Percentiles rank a stretch among this genome's conserved stretches.
Evolutionary conservation across 2,888 invertebrate species (phyloP).

Genomic region (Aspidapion aeneum): DNA sequence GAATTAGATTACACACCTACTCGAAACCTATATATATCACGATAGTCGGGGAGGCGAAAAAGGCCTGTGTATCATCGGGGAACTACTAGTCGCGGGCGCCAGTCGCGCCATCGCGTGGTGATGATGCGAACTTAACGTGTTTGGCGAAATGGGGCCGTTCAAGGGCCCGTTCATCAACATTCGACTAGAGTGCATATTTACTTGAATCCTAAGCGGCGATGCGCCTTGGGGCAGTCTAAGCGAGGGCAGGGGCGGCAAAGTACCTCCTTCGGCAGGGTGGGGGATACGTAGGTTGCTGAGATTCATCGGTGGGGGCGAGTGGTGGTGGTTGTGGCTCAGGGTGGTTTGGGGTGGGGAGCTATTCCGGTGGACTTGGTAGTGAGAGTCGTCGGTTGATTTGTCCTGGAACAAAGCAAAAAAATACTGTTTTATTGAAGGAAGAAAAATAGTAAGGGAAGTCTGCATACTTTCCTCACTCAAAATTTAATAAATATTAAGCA

Average conservation of each 20-base stretch:
- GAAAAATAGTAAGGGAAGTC: too few relatives aligned
- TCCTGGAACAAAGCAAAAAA: conserved; percentile 17
- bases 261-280: conserved; percentile 31
- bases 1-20: too few relatives aligned
- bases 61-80: conserved; percentile 45
- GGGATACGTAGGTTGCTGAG: conserved; percentile 36
- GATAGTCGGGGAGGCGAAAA: conserved; percentile 48
- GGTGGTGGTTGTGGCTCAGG: conserved; percentile 34
- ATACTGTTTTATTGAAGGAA: too few relatives aligned
- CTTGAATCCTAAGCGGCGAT: conserved; percentile 45
- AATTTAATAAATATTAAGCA: too few relatives aligned
- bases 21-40: conserved; percentile 45
- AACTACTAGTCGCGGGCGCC: conserved; percentile 41
- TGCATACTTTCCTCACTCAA: too few relatives aligned
- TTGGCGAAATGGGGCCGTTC: conserved; percentile 36
- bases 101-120: conserved; percentile 45
- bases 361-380: conserved; percentile 31
- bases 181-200: conserved; percentile 36
- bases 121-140: conserved; percentile 37
- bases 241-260: conserved; percentile 42
- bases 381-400: conserved; percentile 29
- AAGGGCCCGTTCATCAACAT: too few relatives aligned
- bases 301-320: conserved; percentile 47
- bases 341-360: conserved; percentile 20
- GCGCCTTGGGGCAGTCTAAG: conserved; percentile 42